Evolutionary conservation across 1,140 invertebrate species (phyloP).

Genomic region (Ctenoplectra terminalis): DNA sequence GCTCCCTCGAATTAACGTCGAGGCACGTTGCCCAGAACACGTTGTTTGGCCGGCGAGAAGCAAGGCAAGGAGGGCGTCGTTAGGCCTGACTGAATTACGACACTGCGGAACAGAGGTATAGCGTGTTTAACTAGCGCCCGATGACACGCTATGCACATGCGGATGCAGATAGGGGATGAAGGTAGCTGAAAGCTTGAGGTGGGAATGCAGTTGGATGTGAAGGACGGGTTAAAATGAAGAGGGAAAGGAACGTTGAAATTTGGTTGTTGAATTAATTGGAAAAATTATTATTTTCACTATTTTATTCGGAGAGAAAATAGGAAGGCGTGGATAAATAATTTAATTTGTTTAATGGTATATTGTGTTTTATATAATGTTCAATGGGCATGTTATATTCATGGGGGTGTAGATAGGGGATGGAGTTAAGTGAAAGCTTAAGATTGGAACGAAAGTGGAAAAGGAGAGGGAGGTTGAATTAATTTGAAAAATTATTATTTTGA

Average conservation of each 20-base stretch:
- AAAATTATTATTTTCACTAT: background rate
- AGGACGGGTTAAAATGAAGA: too few relatives aligned
- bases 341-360: too few relatives aligned
- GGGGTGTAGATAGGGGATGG: too few relatives aligned
- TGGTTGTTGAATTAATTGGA: background rate
- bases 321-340: too few relatives aligned
- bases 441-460: too few relatives aligned
- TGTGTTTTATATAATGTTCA: too few relatives aligned
- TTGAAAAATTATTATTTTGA: too few relatives aligned
- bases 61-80: conserved; percentile 20
- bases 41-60: background rate
- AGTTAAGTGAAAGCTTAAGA: too few relatives aligned
- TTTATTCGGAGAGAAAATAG: too few relatives aligned
- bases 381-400: too few relatives aligned
- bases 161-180: too few relatives aligned
- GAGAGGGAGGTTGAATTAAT: too few relatives aligned
- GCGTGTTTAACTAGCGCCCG: conserved; percentile 22
- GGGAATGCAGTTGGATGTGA: background rate
- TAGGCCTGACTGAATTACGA: conserved; percentile 44
- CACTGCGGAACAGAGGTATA: conserved; percentile 27
- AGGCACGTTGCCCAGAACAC: conserved; percentile 31
- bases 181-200: background rate
- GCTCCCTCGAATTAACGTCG: conserved; percentile 21
- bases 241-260: background rate
- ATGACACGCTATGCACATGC: conserved; percentile 17